Percentiles rank a stretch among this genome's conserved stretches.
Evolutionary conservation across 2,113 vertebrate genomes (phyloP).

Genomic region (Thalassoma bifasciatum): DNA sequence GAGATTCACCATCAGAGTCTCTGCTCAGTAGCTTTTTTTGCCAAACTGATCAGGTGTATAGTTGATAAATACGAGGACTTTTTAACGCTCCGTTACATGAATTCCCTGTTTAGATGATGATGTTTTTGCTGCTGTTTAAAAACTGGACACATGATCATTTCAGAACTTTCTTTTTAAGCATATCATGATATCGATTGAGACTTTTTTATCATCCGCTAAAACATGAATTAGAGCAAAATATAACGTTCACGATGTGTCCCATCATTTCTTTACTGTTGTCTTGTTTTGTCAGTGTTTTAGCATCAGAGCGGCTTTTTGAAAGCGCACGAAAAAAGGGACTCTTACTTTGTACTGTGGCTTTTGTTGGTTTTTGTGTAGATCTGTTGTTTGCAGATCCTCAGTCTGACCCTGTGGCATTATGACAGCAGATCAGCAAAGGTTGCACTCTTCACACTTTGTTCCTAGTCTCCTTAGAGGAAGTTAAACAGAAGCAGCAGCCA

Average conservation of each 20-base stretch:
- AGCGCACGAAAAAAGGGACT: slow-evolving; percentile 62
- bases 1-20: slow-evolving; percentile 8
- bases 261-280: not conserved
- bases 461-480: not conserved
- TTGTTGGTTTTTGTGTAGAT: not conserved
- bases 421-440: not conserved
- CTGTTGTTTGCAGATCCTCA: not conserved
- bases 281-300: not conserved
- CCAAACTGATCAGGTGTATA: slow-evolving; percentile 63
- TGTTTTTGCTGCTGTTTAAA: slow-evolving; percentile 59
- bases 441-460: slow-evolving; percentile 38
- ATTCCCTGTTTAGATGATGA: slow-evolving; percentile 24
- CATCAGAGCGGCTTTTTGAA: slow-evolving; percentile 28
- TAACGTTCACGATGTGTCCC: slow-evolving; percentile 3
- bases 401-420: slow-evolving; percentile 49
- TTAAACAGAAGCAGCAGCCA: slow-evolving; percentile 27
- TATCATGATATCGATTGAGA: slow-evolving; percentile 48
- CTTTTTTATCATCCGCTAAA: slow-evolving; percentile 21
- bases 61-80: not conserved
- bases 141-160: slow-evolving; percentile 52
- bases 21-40: slow-evolving; percentile 26
- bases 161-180: slow-evolving; percentile 29
- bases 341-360: slow-evolving; percentile 10
- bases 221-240: not conserved
- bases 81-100: not conserved